Evolutionary conservation across 2,888 invertebrate species (phyloP).

Genomic region (Emesis russula): DNA sequence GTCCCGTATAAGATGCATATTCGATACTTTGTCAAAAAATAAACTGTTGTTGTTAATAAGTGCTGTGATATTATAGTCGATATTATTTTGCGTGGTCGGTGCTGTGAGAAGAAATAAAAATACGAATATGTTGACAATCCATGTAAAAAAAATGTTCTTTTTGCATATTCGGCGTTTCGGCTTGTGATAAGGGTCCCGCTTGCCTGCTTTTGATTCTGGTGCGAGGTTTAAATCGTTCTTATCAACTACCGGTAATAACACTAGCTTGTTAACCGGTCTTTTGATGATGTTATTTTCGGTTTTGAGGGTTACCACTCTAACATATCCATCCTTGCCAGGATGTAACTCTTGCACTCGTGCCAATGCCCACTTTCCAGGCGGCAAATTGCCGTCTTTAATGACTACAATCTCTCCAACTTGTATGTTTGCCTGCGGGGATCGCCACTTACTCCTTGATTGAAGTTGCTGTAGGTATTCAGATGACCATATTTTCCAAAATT

Average conservation of each 20-base stretch:
- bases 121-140: not conserved
- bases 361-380: constrained; percentile 2
- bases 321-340: constrained; percentile 19
- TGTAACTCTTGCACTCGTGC: not conserved
- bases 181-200: not conserved
- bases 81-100: not conserved
- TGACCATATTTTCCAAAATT: constrained; percentile 25
- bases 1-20: constrained; percentile 27
- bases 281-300: constrained; percentile 15
- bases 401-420: constrained; percentile 14
- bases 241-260: not conserved
- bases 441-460: constrained; percentile 5
- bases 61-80: constrained; percentile 1
- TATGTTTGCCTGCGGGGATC: not conserved
- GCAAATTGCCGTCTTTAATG: not conserved
- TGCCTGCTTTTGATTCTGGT: not conserved
- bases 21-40: constrained; percentile 26
- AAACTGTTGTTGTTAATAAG: not conserved
- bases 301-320: constrained; percentile 16
- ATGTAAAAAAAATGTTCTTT: not conserved
- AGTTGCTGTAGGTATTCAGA: constrained; percentile 7
- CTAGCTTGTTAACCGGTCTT: constrained; percentile 8
- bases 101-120: not conserved
- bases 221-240: not conserved
- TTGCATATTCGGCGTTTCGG: not conserved